Conservation (phyloP, 2,797 vertebrate species). For the Atherinosoma microstoma region DNA sequence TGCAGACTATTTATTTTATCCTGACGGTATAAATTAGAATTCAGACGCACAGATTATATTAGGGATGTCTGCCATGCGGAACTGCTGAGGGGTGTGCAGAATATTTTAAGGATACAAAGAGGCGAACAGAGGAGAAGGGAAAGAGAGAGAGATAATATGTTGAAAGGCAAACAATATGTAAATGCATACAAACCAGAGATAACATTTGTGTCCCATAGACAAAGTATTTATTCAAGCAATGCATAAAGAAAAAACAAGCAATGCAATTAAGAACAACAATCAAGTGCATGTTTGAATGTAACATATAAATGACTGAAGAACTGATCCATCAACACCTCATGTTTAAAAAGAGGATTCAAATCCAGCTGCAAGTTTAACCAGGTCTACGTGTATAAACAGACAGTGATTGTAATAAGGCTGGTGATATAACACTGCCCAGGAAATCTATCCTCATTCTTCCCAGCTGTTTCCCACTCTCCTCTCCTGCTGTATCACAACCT, state of each 20-base stretch:
- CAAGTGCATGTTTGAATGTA: constrained; percentile 64
- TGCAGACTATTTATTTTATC: constrained; percentile 99
- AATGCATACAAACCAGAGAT: constrained; percentile 76
- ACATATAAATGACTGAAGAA: constrained; percentile 62
- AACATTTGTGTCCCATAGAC: constrained; percentile 65
- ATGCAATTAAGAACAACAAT: constrained; percentile 67
- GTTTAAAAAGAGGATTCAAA: constrained; percentile 27
- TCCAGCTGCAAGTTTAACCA: constrained; percentile 32
- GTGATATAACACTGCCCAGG: constrained; percentile 61
- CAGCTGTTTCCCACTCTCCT: constrained; percentile 24
- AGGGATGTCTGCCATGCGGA: constrained; percentile 94
- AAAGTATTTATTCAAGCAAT: constrained; percentile 67
- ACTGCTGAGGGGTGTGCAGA: constrained; percentile 93
- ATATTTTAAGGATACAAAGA: constrained; percentile 92
- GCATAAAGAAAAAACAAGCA: constrained; percentile 63
- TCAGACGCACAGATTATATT: constrained; percentile 98
- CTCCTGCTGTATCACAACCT: constrained; percentile 59
- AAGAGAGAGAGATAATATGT: constrained; percentile 54
- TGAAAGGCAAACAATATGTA: constrained; percentile 75
- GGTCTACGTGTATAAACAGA: constrained; percentile 17
- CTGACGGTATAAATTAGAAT: constrained; percentile 98
- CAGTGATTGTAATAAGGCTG: constrained; percentile 36
- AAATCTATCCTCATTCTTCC: constrained; percentile 44
- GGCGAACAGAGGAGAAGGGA: constrained; percentile 60
- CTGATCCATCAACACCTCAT: constrained; percentile 37